phyloP scores from a whole-genome alignment of 1,140 invertebrate species.

The Lepidurus apus region DNA sequence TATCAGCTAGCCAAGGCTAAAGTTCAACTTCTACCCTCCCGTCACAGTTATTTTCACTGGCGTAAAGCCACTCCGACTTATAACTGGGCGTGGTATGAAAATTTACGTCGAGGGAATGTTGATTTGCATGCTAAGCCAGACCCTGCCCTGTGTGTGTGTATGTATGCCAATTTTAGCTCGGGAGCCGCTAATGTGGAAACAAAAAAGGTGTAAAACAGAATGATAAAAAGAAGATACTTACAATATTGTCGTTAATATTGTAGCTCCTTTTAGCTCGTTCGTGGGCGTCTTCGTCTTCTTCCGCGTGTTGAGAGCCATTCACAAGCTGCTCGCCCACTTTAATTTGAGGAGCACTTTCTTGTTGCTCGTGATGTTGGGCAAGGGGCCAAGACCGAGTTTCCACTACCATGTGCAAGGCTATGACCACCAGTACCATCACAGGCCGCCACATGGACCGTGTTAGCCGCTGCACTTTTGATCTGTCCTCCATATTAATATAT shows the following conservation, averaged over 20 bases:
- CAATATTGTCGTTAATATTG: slow-evolving; percentile 20
- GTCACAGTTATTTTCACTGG: not conserved
- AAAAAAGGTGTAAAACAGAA: not conserved
- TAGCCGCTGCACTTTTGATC: slow-evolving; percentile 3
- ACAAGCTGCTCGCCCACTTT: slow-evolving; percentile 17
- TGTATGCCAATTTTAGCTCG: not conserved
- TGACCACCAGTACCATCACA: slow-evolving; percentile 1
- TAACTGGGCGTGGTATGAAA: not conserved
- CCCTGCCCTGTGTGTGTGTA: not conserved
- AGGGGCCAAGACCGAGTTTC: not conserved
- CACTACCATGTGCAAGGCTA: not conserved
- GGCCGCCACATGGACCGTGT: not conserved
- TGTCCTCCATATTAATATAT: slow-evolving; percentile 4
- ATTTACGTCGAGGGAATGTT: no score
- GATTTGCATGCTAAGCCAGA: not conserved
- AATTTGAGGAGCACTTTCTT: slow-evolving; percentile 11
- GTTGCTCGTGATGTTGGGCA: not conserved
- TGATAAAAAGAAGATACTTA: not conserved
- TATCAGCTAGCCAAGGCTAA: not conserved
- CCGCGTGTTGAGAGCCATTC: slow-evolving; percentile 20
- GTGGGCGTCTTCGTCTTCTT: slow-evolving; percentile 13
- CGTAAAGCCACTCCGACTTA: not conserved
- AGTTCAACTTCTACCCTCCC: not conserved
- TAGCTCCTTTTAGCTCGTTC: slow-evolving; percentile 18
- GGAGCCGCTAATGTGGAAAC: not conserved